phyloP scores from a whole-genome alignment of 2,113 vertebrate species.

The Galemys pyrenaicus region DNA sequence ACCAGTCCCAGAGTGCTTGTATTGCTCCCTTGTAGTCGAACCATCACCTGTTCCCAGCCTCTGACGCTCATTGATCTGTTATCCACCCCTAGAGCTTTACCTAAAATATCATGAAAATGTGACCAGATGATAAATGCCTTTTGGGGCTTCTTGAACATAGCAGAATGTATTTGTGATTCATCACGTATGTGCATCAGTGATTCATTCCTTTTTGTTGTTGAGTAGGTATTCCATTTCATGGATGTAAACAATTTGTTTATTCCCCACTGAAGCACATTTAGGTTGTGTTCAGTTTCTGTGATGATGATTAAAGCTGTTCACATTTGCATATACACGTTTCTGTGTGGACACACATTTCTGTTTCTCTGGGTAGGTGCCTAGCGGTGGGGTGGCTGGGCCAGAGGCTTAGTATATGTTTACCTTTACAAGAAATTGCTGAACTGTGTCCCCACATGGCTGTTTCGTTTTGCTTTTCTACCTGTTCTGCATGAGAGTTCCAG shows the following conservation, averaged over 20 bases:
- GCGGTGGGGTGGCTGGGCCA: not conserved
- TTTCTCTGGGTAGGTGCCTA: constrained; percentile 33
- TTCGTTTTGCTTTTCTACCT: constrained; percentile 17
- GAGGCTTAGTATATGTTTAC: not conserved
- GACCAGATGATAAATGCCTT: not conserved
- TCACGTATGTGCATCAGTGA: not conserved
- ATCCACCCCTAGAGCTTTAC: not conserved
- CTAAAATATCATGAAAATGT: not conserved
- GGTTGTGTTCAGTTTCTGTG: not conserved
- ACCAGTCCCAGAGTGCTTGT: not conserved
- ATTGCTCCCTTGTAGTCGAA: not conserved
- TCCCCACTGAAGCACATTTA: not conserved
- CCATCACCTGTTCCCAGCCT: not conserved
- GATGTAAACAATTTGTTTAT: not conserved
- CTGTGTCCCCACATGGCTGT: not conserved
- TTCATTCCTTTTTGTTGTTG: constrained; percentile 4
- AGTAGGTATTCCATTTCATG: not conserved
- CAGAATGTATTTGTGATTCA: not conserved
- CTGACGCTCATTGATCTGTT: not conserved
- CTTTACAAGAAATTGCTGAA: not conserved
- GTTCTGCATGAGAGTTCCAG: not conserved
- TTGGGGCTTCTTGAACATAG: not conserved
- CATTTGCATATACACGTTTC: not conserved
- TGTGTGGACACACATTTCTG: constrained; percentile 9
- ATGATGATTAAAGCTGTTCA: constrained; percentile 25